Base-by-base conservation (phyloP, 2,888 invertebrate genomes). In the Zygaena filipendulae region DNA sequence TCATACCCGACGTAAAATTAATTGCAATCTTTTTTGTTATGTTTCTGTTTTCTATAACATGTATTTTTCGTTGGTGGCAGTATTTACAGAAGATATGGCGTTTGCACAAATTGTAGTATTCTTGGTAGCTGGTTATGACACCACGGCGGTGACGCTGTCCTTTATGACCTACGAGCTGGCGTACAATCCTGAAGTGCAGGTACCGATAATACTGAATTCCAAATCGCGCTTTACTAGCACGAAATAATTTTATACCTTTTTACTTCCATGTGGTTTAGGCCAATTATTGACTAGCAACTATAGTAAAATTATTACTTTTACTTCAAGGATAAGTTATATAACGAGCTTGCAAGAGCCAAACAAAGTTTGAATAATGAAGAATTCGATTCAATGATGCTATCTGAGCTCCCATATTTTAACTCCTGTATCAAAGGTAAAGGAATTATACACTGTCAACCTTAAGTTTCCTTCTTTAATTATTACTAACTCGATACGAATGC, bases 71-170 rank as follows among this genome's bases (percentile, higher is more conserved):
- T 30, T 27, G 20, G 20, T 45, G 35, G 2, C 40, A 67, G 66
- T 49, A 2, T 36, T 64, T 13, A 35, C 43, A 2, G 59, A 67
- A 10, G 61, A 62, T 3, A 8, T 63, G 1, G 27, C 72, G 4
- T 24, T 68, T 1, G 53, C 71, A 0, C 71, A 72, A 33, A 68
- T 66, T 1, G 51, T 56, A 4, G 36, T 64, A 4, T 61, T 72
- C 29, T 39, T 72, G 2, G 58, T 59, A 34, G 72, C 49, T 0
- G 74, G 71, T 0, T 71, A 63, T 23, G 70, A 72, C 11, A 67
- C 70, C 0, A 46, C 59, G 0, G 60, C 58, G 0, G 21, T 40
- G 0, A 3, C 35, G 0, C 29, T 69, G 0, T 36, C 55, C 0
- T 64, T 39, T 21, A 3, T 32, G 0, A 33, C 42, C 0, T 52